Percentiles rank a stretch among this genome's conserved stretches.
phyloP scores from a whole-genome alignment of 2,888 invertebrate genomes.

The Serrognathus titanus region DNA sequence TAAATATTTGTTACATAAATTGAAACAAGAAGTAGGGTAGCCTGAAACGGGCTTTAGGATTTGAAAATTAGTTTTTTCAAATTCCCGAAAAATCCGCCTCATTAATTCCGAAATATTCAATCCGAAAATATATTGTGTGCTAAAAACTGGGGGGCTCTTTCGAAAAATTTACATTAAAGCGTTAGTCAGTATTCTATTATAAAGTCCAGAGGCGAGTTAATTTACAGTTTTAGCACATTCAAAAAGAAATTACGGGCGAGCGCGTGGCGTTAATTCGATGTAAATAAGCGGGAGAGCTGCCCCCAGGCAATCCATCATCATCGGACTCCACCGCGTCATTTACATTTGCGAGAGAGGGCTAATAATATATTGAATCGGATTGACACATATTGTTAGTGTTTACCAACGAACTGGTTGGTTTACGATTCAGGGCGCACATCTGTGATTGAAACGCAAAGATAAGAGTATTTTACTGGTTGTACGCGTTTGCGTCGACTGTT shows the following conservation, averaged over 20 bases:
- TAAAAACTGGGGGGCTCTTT: no score
- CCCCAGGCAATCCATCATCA: constrained; percentile 19
- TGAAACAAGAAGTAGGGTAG: no score
- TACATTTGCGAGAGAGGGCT: constrained; percentile 20
- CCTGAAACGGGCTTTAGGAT: no score
- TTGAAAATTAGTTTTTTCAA: no score
- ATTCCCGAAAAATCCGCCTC: no score
- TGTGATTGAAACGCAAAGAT: constrained; percentile 31
- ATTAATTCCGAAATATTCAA: no score
- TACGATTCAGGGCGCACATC: constrained; percentile 23
- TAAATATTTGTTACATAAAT: no score
- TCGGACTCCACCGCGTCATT: constrained; percentile 16
- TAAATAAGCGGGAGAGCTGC: constrained; percentile 19
- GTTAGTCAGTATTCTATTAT: background rate
- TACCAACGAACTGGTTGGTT: constrained; percentile 3
- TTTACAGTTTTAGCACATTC: constrained; percentile 8
- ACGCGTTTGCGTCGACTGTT: constrained; percentile 24
- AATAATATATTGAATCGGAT: constrained; percentile 25
- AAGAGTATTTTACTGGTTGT: constrained; percentile 24
- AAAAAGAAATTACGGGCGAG: constrained; percentile 19
- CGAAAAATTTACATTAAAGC: no score
- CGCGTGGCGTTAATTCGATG: constrained; percentile 23
- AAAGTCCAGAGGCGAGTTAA: background rate
- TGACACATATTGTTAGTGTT: constrained; percentile 26
- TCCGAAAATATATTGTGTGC: no score